Base-by-base conservation (phyloP, 2,797 vertebrate genomes). In the Pogoniulus pusillus region DNA sequence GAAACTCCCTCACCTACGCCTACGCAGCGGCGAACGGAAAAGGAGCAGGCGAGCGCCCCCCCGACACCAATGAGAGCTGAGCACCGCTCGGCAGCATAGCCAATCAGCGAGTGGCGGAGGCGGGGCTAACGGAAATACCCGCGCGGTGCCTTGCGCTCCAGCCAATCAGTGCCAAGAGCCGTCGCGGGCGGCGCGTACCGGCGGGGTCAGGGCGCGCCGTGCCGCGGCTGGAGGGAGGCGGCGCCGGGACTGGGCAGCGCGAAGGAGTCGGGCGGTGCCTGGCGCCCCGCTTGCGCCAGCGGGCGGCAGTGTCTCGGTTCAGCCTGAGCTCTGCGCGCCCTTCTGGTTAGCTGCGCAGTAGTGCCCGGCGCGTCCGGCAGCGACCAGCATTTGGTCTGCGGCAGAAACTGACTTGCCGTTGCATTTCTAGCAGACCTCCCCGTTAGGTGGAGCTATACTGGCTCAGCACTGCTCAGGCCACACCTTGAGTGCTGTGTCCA, bases 61-160 rank as follows among this genome's bases (percentile, higher is more conserved):
- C 4, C 22, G 10, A 0, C 0, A 6, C 93, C 93, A 94, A 82
- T 94, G 15, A 73, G 47, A 22, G 35, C 0, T n/a, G 16, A 51
- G 68, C 20, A 4, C 3, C 6, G 7, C 24, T 23, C 7, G 1
- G 15, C 7, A 1, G 9, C 0, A 11, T 5, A 66, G 58, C 96
- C 94, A 97, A 91, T 87, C 16, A 15, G 27, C 11, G 37, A 2
- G 41, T 4, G 7, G 43, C 0, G 2, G 1, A 1, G 70, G 74
- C 27, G 34, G 49, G 19, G 34, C 23, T 55, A 65, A 16, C 2
- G 10, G n/a, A 3, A 6, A 1, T 24, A 3, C 4, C 4, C 9
- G n/a, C 9, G 4, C 5, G 17, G n/a, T 18, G 26, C 6, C 10
- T 2, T 7, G 22, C 7, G 27, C 8, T 10, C 2, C 1, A 58